Conservation (phyloP, 2,113 vertebrate genomes). For the Cathartes aura region DNA sequence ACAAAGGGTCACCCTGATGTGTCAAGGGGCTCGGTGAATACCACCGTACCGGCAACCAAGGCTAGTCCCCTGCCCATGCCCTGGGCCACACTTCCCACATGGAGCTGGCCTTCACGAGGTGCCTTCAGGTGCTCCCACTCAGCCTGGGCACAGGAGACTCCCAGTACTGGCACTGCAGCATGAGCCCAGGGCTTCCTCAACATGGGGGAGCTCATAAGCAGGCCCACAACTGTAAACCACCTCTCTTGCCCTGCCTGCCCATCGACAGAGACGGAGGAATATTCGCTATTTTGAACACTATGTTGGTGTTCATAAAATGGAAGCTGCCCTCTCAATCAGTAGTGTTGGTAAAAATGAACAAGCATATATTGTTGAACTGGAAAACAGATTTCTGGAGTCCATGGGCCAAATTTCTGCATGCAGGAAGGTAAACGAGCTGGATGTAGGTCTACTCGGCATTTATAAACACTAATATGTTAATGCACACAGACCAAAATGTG, state of each 20-base stretch:
- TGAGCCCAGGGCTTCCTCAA: not conserved
- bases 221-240: not conserved
- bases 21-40: not conserved
- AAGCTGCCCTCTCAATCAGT: not conserved
- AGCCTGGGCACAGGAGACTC: not conserved
- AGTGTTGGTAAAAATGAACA: not conserved
- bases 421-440: not conserved
- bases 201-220: not conserved
- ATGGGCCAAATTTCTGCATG: not conserved
- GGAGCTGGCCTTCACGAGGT: not conserved
- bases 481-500: not conserved
- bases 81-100: not conserved
- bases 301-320: not conserved
- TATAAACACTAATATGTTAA: not conserved
- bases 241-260: not conserved
- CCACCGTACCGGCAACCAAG: fast-evolving
- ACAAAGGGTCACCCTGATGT: fast-evolving
- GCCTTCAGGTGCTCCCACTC: not conserved
- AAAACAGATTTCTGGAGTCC: not conserved
- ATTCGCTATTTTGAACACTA: not conserved
- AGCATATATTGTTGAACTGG: not conserved
- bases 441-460: not conserved
- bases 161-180: not conserved
- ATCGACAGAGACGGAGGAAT: not conserved
- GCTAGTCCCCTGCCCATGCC: not conserved